Percentiles rank a stretch among this genome's conserved stretches.
Conservation (phyloP, 2,113 vertebrate genomes). For the Nesogale talazaci region DNA sequence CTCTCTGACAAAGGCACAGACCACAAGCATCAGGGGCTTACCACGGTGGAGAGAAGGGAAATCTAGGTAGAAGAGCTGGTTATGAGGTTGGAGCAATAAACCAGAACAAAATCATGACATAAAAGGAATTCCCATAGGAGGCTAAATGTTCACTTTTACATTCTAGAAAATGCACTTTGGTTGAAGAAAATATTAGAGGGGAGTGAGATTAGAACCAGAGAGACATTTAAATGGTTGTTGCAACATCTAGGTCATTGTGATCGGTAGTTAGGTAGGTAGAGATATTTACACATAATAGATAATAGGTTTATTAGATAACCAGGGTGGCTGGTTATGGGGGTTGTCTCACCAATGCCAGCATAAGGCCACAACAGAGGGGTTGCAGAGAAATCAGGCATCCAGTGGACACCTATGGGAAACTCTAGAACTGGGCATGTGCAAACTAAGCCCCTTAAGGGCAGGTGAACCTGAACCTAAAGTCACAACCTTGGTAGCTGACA, state of each 20-base stretch:
- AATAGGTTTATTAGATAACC: background rate
- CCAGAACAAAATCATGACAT: background rate
- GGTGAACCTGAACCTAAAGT: too few relatives aligned
- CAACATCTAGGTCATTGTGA: background rate
- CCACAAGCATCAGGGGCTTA: background rate
- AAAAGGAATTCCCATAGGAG: background rate
- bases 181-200: background rate
- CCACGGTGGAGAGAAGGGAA: background rate
- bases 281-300: rapidly evolving
- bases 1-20: too few relatives aligned
- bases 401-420: too few relatives aligned
- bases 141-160: background rate
- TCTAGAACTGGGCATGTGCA: too few relatives aligned
- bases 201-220: background rate
- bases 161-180: background rate
- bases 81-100: background rate
- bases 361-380: too few relatives aligned
- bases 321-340: too few relatives aligned
- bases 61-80: rapidly evolving
- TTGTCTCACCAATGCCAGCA: too few relatives aligned
- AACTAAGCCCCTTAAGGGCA: too few relatives aligned
- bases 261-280: background rate
- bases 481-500: too few relatives aligned
- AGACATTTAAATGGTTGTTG: background rate
- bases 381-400: too few relatives aligned